phyloP scores from a whole-genome alignment of 1,140 invertebrate species.

The Nylanderia fulva region DNA sequence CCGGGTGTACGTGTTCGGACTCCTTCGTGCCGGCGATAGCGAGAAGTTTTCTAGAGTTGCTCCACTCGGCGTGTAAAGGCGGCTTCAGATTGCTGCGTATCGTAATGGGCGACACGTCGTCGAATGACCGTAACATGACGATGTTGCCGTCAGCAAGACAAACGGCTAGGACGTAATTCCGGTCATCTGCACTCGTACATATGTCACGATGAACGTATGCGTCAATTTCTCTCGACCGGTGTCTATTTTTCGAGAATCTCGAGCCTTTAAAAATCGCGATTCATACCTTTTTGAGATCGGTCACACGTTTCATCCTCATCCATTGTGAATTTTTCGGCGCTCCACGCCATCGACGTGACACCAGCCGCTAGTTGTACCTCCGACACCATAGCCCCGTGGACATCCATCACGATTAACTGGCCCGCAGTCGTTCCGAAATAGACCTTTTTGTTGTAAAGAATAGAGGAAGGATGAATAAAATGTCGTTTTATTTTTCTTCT shows the following conservation, averaged over 20 bases:
- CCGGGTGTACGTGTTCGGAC: conserved; percentile 77
- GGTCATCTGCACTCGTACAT: conserved; percentile 68
- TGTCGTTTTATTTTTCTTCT: conserved; percentile 16
- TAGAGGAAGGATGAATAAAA: background rate
- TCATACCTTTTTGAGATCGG: conserved; percentile 73
- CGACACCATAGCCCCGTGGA: conserved; percentile 97
- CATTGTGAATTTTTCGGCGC: conserved; percentile 99
- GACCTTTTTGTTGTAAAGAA: conserved; percentile 87
- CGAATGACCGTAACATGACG: conserved; percentile 95
- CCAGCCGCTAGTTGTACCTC: conserved; percentile 95
- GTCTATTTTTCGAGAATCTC: too few relatives aligned
- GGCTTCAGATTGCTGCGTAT: conserved; percentile 94
- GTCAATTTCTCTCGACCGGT: background rate
- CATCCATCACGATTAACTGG: conserved; percentile 98
- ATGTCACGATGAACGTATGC: conserved; percentile 6
- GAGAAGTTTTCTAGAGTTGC: conserved; percentile 96
- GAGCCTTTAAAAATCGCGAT: background rate
- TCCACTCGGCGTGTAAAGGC: conserved; percentile 96
- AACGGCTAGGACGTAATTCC: conserved; percentile 93
- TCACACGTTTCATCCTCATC: conserved; percentile 91
- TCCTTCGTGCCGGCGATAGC: conserved; percentile 94
- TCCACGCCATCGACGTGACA: conserved; percentile 97
- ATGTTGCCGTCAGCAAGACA: conserved; percentile 95
- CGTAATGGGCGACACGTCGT: conserved; percentile 95
- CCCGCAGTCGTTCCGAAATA: conserved; percentile 98